A percentile compares a stretch with the other conserved stretches of the same genome.
These are phyloP conservation scores for Fratercula arctica DNA, from an alignment of 2,797 vertebrate genomes.

Conservation along the genomic window DNA sequence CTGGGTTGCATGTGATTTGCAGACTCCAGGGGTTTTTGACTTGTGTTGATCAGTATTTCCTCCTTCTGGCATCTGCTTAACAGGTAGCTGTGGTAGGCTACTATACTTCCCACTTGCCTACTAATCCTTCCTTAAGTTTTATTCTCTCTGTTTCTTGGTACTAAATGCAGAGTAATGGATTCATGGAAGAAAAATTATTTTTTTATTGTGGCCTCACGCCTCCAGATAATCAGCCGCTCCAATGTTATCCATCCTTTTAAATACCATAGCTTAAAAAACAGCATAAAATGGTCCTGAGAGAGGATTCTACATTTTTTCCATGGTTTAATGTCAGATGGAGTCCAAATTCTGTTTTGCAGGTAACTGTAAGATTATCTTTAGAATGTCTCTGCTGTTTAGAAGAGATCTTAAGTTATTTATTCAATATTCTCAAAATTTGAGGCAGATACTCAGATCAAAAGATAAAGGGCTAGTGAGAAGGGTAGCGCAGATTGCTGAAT, in stretches of 20 bases:
- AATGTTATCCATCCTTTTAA: not conserved
- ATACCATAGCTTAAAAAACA: not conserved
- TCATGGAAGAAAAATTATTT: not conserved
- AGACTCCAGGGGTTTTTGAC: not conserved
- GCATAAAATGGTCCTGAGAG: not conserved
- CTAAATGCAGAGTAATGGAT: not conserved
- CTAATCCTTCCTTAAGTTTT: not conserved
- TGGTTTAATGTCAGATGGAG: not conserved
- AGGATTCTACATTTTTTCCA: not conserved
- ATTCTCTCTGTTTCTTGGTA: not conserved
- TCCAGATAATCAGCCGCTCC: not conserved
- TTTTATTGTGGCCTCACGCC: not conserved
- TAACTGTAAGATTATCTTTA: not conserved
- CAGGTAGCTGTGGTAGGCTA: not conserved
- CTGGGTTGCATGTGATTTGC: not conserved
- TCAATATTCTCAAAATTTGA: not conserved
- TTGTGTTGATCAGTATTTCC: not conserved
- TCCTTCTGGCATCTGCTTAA: not conserved
- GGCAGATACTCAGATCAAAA: not conserved
- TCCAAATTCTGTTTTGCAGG: not conserved
- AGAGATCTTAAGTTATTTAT: not conserved
- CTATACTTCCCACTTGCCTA: not conserved
- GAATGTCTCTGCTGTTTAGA: not conserved
- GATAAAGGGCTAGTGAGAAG: not conserved
- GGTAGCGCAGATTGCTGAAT: not conserved